Evolutionary conservation across 2,113 vertebrate species (phyloP), one percentile per base, ranked within the genome.

Genomic region (Onychostruthus taczanowskii): DNA sequence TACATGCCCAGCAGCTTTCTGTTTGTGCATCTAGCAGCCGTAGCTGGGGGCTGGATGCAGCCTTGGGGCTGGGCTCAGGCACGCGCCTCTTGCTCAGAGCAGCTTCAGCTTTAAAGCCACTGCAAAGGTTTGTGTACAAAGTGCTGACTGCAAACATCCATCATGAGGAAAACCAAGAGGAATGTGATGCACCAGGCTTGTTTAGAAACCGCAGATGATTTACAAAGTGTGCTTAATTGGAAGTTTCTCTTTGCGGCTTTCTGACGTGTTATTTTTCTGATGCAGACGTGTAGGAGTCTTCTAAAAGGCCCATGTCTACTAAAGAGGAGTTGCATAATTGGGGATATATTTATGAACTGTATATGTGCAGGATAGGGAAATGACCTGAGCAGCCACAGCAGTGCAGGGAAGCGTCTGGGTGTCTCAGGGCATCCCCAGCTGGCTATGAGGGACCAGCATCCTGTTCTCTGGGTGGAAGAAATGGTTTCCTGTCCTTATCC

Each of bases 221-320:
- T 96, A 94, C 91, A 94, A 85, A 95, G 89, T 91, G 87, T 80
- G 59, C 78, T 82, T 93, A 95, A 95, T 84, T 90, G 80, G 87
- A 91, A 87, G 74, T 87, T 91, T 91, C 89, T 97, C 74, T 87
- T 75, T 93, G 87, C 2, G 4, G 91, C 67, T 94, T 87, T 85
- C 93, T 68, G 58, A 83, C 1, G 3, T 64, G 67, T 55, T 87
- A 30, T 91, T 89, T 93, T 79, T 83, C 84, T 89, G 67, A 82
- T 73, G 66, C 81, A 89, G 93, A 91, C 1, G 0, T 85, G 81
- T 75, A 89, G 94, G 69, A 95, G 69, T 80, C 10, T 3, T 95
- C 73, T 62, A 22, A 87, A 91, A 94, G 55, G 69, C 28, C 62
- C 47, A 11, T 82, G 74, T 95, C 94, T 95, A 76, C 92, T 86